Base-by-base conservation (phyloP, 2,888 invertebrate genomes). In the Physocephala rufipes region DNA sequence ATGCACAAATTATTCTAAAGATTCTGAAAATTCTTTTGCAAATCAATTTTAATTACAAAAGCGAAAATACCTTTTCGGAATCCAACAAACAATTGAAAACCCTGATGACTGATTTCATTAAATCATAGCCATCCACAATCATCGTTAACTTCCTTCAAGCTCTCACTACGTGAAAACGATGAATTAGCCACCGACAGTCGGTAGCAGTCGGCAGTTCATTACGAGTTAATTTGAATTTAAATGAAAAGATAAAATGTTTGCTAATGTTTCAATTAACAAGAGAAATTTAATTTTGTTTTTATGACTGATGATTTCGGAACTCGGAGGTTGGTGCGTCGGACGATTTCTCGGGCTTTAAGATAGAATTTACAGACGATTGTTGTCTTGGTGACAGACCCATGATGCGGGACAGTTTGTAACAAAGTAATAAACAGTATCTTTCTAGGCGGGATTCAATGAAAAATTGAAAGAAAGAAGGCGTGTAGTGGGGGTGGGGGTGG, bases 211-310 rank as follows among this genome's bases (percentile, higher is more conserved):
- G n/a, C 47, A 36, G 68, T 68, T 68, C 68, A 68, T 68, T 68
- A 51, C 28, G 19, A 62, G 64, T 66, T 72, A 72, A 72, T 72
- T 70, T 70, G 24, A 72, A 62, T 70, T 65, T 70, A 70, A 72
- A 69, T 66, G 65, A 66, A 71, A 66, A 66, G 59, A 51, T 61
- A 59, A 51, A 72, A 72, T 70, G 66, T 72, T 72, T 72, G 64
- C 65, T 72, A 72, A 72, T 72, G 69, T 82, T 82, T 81, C 82
- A 81, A 81, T 81, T 81, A 81, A 81, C 73, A 77, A 78, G 77
- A 79, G 79, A 81, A 81, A 81, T 81, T 81, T 81, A 82, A 82
- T 81, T 82, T 81, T 75, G 76, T 78, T 81, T 81, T 78, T 79
- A 78, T 79, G 75, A 45, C 28, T 49, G 61, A 63, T 63, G n/a